phyloP scores from a whole-genome alignment of 1,140 invertebrate genomes.

The Bacillus rossius region DNA sequence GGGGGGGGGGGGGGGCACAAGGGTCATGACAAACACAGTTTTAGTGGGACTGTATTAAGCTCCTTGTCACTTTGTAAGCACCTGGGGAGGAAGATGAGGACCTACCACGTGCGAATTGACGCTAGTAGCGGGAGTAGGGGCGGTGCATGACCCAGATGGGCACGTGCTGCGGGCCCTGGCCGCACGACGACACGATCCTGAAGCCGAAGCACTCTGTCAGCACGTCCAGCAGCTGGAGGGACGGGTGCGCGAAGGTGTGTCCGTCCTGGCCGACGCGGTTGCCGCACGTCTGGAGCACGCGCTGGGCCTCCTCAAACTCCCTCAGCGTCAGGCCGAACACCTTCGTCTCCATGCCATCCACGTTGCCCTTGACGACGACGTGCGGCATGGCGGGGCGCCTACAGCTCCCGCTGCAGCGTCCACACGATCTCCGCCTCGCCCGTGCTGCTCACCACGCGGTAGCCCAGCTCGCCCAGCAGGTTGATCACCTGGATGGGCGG shows the following conservation, averaged over 20 bases:
- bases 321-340: constrained; percentile 24
- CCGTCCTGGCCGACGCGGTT: constrained; percentile 28
- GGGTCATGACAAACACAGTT: too few relatives aligned
- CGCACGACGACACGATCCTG: constrained; percentile 17
- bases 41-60: too few relatives aligned
- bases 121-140: constrained; percentile 1
- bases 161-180: constrained; percentile 14
- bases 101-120: too few relatives aligned
- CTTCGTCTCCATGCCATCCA: constrained; percentile 23
- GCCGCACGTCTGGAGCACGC: constrained; percentile 17
- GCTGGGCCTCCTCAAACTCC: constrained; percentile 13
- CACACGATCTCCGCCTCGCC: constrained; percentile 74
- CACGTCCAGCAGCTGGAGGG: constrained; percentile 17
- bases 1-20: too few relatives aligned
- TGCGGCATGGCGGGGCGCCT: constrained; percentile 23
- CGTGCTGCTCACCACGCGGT: constrained; percentile 66
- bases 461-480: constrained; percentile 64
- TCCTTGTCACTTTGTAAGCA: too few relatives aligned
- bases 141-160: constrained; percentile 23
- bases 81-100: too few relatives aligned
- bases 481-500: constrained; percentile 61
- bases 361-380: constrained; percentile 26
- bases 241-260: constrained; percentile 21
- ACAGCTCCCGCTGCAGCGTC: constrained; percentile 65
- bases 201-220: constrained; percentile 18